Evolutionary conservation across 2,888 invertebrate species (phyloP).

Genomic region (Chrysolina americana): DNA sequence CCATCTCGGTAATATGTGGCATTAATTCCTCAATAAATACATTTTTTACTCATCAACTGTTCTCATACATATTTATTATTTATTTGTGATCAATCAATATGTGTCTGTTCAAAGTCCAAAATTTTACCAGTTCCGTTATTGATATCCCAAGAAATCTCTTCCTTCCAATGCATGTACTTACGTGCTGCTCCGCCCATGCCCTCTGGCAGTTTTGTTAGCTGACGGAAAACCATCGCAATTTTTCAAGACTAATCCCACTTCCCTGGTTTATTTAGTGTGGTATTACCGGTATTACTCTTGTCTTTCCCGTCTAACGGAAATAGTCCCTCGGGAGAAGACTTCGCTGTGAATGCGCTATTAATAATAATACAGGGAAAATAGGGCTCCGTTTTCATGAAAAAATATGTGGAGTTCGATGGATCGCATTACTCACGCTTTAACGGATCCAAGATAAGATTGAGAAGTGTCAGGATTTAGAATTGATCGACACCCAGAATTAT

Average conservation of each 20-base stretch:
- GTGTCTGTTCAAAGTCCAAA: too few species aligned
- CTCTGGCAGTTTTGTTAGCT: neutral
- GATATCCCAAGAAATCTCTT: neutral
- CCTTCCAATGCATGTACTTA: neutral
- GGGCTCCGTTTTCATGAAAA: slow-evolving; percentile 38
- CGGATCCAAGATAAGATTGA: slow-evolving; percentile 12
- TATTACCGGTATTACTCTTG: slow-evolving; percentile 58
- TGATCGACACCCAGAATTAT: slow-evolving; percentile 19
- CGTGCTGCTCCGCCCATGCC: neutral
- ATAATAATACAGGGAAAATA: slow-evolving; percentile 41
- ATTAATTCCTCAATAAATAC: too few species aligned
- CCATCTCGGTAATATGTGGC: too few species aligned
- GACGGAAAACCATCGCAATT: slow-evolving; percentile 57
- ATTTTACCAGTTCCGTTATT: too few species aligned
- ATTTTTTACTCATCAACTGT: too few species aligned
- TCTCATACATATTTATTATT: too few species aligned
- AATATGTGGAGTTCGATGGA: slow-evolving; percentile 31
- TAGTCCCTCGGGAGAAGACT: slow-evolving; percentile 52
- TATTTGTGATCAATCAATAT: too few species aligned
- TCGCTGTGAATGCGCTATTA: slow-evolving; percentile 47
- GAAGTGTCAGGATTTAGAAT: slow-evolving; percentile 22
- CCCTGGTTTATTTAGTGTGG: slow-evolving; percentile 63
- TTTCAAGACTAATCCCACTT: slow-evolving; percentile 63
- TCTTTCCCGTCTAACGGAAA: slow-evolving; percentile 52
- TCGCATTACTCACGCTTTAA: slow-evolving; percentile 21